phyloP scores from a whole-genome alignment of 2,797 vertebrate species.

The Dipus sagitta region DNA sequence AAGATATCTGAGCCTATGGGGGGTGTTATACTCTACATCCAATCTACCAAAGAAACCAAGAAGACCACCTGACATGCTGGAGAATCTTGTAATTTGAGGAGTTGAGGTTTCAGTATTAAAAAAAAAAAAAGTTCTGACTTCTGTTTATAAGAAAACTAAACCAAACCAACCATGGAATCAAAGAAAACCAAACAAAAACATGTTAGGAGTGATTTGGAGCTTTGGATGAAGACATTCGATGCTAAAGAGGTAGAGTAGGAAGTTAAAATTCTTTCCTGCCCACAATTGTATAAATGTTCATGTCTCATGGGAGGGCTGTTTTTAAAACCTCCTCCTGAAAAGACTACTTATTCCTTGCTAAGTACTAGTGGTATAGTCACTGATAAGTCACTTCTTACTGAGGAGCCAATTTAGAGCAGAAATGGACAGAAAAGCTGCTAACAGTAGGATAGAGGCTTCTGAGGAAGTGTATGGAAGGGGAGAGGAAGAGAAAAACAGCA shows the following conservation, averaged over 20 bases:
- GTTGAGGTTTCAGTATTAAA: background rate
- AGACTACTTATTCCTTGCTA: background rate
- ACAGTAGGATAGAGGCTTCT: slow-evolving; percentile 54
- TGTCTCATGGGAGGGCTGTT: background rate
- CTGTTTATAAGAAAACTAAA: background rate
- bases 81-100: background rate
- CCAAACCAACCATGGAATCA: background rate
- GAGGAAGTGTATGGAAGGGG: background rate
- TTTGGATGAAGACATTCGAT: background rate
- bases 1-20: too few relatives aligned
- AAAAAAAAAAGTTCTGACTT: background rate
- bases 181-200: background rate
- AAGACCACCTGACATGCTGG: too few relatives aligned
- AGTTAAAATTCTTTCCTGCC: background rate
- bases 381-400: background rate
- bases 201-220: background rate
- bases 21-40: too few relatives aligned
- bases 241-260: background rate
- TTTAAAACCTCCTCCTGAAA: slow-evolving; percentile 47
- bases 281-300: background rate
- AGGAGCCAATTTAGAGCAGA: slow-evolving; percentile 64
- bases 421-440: slow-evolving; percentile 62
- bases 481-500: slow-evolving; percentile 69
- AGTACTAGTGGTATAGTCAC: slow-evolving; percentile 16
- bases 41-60: too few relatives aligned